Conservation (phyloP, 2,888 invertebrate species). For the Pedicia rivosa region DNA sequence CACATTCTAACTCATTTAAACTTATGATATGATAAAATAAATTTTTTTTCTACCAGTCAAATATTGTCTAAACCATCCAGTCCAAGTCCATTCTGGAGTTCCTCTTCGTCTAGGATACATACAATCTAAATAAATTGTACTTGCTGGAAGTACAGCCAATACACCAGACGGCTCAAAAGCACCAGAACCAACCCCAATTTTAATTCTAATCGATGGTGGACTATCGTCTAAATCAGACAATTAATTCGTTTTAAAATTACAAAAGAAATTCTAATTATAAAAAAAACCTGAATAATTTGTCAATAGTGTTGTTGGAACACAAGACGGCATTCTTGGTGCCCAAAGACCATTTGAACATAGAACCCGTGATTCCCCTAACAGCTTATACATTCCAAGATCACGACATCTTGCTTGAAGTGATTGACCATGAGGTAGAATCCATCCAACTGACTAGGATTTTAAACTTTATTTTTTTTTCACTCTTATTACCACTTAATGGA, state of each 20-base stretch:
- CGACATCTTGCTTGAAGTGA: constrained; percentile 59
- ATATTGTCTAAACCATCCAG: constrained; percentile 61
- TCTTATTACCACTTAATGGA: too few species aligned
- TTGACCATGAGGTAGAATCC: constrained; percentile 62
- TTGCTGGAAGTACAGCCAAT: constrained; percentile 64
- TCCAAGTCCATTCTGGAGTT: constrained; percentile 81
- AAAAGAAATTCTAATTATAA: neutral
- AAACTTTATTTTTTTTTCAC: too few species aligned
- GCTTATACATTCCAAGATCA: constrained; percentile 69
- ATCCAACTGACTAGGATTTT: constrained; percentile 43
- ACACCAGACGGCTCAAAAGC: constrained; percentile 66
- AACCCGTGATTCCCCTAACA: constrained; percentile 59
- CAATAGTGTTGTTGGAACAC: constrained; percentile 70
- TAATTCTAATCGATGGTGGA: constrained; percentile 64
- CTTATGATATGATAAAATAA: too few species aligned
- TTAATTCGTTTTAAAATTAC: neutral
- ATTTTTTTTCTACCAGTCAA: constrained; percentile 50
- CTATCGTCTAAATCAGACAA: constrained; percentile 46
- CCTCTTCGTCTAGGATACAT: constrained; percentile 58
- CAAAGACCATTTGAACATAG: constrained; percentile 71
- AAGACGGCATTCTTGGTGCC: constrained; percentile 60
- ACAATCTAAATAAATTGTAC: constrained; percentile 65
- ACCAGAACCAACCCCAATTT: constrained; percentile 61
- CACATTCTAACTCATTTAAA: too few species aligned
- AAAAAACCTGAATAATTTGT: constrained; percentile 66